These are phyloP conservation scores for Protula sp. DNA, from an alignment of 2,888 invertebrate species.

Conservation along the genomic window DNA sequence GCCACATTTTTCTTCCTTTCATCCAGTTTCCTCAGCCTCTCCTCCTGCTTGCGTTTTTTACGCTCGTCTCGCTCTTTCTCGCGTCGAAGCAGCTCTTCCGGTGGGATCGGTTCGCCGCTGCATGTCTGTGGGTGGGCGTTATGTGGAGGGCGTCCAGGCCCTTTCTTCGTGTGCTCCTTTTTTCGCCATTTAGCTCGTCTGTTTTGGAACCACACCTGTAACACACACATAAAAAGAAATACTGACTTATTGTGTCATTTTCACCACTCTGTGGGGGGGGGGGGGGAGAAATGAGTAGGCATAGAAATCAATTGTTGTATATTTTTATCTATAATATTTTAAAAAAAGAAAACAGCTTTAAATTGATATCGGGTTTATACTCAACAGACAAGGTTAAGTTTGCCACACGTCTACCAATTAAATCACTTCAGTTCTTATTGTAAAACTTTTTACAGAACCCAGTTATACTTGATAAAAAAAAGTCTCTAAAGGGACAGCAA, in stretches of 20 bases:
- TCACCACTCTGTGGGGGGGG: no score
- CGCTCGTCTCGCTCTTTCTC: slow-evolving; percentile 52
- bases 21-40: slow-evolving; percentile 61
- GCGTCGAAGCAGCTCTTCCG: slow-evolving; percentile 58
- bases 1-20: slow-evolving; percentile 3
- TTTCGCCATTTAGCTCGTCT: slow-evolving; percentile 98
- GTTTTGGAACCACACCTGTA: slow-evolving; percentile 99
- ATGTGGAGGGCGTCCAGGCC: slow-evolving; percentile 95
- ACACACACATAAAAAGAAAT: slow-evolving; percentile 47
- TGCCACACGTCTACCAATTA: no score
- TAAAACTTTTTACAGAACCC: no score
- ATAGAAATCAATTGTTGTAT: no score
- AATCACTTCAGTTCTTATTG: no score
- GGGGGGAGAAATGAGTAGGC: not conserved
- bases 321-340: no score
- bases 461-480: no score
- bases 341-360: no score
- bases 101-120: slow-evolving; percentile 93
- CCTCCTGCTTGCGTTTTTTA: slow-evolving; percentile 80
- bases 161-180: slow-evolving; percentile 97
- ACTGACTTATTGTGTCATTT: no score
- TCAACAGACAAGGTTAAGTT: no score
- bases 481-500: no score
- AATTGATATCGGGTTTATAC: no score
- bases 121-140: slow-evolving; percentile 97